phyloP scores from a whole-genome alignment of 2,113 vertebrate species.

The Barnardius zonarius region DNA sequence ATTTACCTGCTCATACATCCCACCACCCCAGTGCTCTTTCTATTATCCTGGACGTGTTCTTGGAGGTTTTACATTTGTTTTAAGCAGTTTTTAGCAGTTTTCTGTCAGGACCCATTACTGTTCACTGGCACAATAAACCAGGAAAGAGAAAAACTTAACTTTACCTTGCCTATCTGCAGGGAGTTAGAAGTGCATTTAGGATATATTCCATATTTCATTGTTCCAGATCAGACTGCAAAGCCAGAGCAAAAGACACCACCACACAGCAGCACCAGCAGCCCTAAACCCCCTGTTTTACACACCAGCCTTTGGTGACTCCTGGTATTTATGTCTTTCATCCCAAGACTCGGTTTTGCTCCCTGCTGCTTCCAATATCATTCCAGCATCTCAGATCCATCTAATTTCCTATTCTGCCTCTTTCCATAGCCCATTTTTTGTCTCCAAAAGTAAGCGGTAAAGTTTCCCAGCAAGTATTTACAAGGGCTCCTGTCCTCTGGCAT shows the following conservation, averaged over 20 bases:
- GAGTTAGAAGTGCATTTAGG: background rate
- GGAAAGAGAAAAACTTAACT: background rate
- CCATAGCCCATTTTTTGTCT: background rate
- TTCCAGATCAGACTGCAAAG: background rate
- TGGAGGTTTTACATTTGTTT: background rate
- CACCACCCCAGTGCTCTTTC: background rate
- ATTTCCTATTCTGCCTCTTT: background rate
- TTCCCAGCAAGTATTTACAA: background rate
- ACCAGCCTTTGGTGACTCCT: background rate
- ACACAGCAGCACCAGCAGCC: background rate
- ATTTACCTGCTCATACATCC: background rate
- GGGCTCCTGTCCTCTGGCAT: background rate
- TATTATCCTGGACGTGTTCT: rapidly evolving
- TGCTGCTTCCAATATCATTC: background rate
- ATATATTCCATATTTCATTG: background rate
- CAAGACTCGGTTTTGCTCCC: background rate
- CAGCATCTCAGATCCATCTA: background rate
- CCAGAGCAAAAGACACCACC: background rate
- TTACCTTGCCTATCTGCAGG: background rate
- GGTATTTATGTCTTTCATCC: background rate
- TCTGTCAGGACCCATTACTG: background rate
- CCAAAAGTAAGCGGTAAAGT: background rate
- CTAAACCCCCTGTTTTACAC: background rate
- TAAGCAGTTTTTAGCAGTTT: background rate
- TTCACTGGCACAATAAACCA: background rate